Evolutionary conservation across 1,140 invertebrate genomes (phyloP), one percentile per base, ranked within the genome.

Genomic region (Meloidogyne exigua): DNA sequence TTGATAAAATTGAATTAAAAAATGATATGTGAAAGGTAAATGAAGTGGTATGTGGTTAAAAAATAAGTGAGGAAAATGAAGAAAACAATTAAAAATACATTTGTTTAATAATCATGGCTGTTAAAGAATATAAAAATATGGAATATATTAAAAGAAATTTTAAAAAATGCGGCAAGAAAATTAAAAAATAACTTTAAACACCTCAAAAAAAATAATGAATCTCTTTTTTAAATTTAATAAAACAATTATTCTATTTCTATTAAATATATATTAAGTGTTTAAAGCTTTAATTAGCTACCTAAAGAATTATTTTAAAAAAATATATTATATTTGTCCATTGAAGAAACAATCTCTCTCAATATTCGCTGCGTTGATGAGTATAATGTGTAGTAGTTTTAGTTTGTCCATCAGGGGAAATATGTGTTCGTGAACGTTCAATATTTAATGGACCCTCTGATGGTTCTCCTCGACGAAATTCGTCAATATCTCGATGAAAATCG

Each of bases 361-460:
- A 68, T 23, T 76, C 65, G 75, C 44, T 76, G 26, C 65, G 28
- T 25, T 76, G 65, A 44, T 76, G 75, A 23, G 44, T 75, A 63
- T 75, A 66, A 26, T 68, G 63, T n/a, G 75, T 76, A 36, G 75
- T 76, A 12, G 62, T 76, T 12, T 25, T 13, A 21, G 76, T 78
- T 9, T 49, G 28, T 0, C 77, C 77, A 68, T 79, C 77, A 23
- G 77, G 77, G 9, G 77, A 80, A 44, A 65, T 67, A 25, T 79
- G 68, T n/a, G 57, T 81, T 18, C 62, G 76, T 3, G 63, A 44
- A 18, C 78, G 64, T 4, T 80, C 39, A 64, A 66, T 63, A 68
- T 80, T 78, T 65, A 73, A 36, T 26, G 71, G 76, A 13, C 72
- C 76, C 11, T 65, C 72, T 15, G 57, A 68, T 10, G 71, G 62